Percentiles rank a stretch among this genome's conserved stretches.
These are phyloP conservation scores for Protobothrops flavoviridis DNA, from an alignment of 2,113 vertebrate genomes.

Conservation along the genomic window DNA sequence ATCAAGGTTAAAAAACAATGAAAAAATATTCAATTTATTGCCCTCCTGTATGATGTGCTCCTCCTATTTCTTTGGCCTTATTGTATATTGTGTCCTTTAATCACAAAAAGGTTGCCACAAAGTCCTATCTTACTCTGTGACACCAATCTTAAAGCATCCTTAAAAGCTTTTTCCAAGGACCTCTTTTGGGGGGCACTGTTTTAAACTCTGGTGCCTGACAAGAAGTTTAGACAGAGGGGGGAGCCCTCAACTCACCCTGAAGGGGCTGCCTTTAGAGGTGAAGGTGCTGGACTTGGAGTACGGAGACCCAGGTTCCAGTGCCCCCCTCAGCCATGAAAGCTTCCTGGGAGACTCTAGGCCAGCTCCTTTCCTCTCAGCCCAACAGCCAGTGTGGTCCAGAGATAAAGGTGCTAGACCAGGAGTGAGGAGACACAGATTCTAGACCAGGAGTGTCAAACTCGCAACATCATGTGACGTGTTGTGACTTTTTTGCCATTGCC, in stretches of 20 bases:
- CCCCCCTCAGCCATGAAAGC: background rate
- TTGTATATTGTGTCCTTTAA: background rate
- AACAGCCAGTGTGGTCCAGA: background rate
- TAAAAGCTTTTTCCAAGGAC: background rate
- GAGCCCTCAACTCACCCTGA: background rate
- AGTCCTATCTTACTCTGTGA: background rate
- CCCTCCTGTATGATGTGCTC: background rate
- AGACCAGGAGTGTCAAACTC: background rate
- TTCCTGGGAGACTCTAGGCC: background rate
- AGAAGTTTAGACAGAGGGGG: background rate
- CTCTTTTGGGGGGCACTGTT: background rate
- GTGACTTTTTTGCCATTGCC: too few relatives aligned
- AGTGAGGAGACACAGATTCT: background rate
- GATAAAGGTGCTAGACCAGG: background rate
- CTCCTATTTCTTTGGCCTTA: background rate
- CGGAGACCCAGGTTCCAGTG: background rate
- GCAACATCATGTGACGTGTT: too few relatives aligned
- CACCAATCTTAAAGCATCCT: conserved; percentile 19
- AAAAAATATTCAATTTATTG: background rate
- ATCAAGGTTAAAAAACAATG: background rate
- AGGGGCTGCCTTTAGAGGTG: background rate
- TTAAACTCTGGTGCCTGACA: background rate
- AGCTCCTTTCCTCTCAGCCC: background rate
- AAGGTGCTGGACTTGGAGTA: background rate
- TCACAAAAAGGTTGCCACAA: background rate